Percentiles rank a stretch among this genome's conserved stretches.
Evolutionary conservation across 2,888 invertebrate species (phyloP).

Genomic region (Pseudococcus longispinus): DNA sequence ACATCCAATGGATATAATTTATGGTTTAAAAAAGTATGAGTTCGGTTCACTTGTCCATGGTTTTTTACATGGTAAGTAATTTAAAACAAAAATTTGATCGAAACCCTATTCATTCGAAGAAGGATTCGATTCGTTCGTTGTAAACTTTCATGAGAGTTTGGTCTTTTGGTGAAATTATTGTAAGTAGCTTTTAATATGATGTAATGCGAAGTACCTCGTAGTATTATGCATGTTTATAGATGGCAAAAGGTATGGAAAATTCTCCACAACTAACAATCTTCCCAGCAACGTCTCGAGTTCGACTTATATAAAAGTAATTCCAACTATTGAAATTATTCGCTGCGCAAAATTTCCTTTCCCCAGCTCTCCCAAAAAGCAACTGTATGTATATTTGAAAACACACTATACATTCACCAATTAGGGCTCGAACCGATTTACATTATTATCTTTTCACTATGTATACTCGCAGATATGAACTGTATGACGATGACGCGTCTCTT

Average conservation of each 20-base stretch:
- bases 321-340: conserved; percentile 18
- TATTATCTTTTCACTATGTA: conserved; percentile 7
- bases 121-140: neutral
- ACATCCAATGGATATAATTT: neutral
- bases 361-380: neutral
- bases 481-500: neutral
- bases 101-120: neutral
- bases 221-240: neutral
- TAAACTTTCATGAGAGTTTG: neutral
- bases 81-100: neutral
- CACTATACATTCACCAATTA: conserved; percentile 6
- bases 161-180: neutral
- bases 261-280: neutral
- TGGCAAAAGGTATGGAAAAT: conserved; percentile 7
- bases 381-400: conserved; percentile 12
- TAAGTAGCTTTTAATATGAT: neutral
- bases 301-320: neutral
- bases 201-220: neutral
- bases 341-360: neutral
- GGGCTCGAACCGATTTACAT: conserved; percentile 24
- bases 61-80: neutral
- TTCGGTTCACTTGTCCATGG: neutral
- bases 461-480: neutral
- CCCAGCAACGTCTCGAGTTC: neutral
- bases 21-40: neutral